phyloP scores from a whole-genome alignment of 2,888 invertebrate species.

The Thecocarcelia acutangulata region DNA sequence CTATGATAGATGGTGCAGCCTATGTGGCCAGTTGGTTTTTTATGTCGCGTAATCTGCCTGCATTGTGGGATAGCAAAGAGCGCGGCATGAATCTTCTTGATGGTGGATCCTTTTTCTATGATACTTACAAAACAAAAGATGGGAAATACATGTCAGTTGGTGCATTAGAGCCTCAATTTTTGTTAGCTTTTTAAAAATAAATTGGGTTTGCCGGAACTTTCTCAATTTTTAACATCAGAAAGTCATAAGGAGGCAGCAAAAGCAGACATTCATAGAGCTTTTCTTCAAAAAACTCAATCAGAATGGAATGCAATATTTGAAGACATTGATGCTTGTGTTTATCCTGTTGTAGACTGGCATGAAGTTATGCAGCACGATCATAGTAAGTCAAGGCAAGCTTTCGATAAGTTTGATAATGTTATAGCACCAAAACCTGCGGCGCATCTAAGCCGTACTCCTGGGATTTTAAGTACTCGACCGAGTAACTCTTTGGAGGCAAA shows the following conservation, averaged over 20 bases:
- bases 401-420: slow-evolving; percentile 82
- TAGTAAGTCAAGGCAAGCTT: slow-evolving; percentile 85
- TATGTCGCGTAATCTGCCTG: slow-evolving; percentile 84
- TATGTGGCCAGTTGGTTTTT: slow-evolving; percentile 95
- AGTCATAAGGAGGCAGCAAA: slow-evolving; percentile 82
- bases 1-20: slow-evolving; percentile 95
- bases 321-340: slow-evolving; percentile 94
- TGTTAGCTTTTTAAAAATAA: slow-evolving; percentile 87
- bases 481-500: slow-evolving; percentile 24
- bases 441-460: slow-evolving; percentile 89
- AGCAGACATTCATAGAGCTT: slow-evolving; percentile 85
- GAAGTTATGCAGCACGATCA: slow-evolving; percentile 87
- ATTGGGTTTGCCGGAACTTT: slow-evolving; percentile 83
- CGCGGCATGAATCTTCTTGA: slow-evolving; percentile 93
- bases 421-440: slow-evolving; percentile 90
- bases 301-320: slow-evolving; percentile 93
- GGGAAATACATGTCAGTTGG: slow-evolving; percentile 95
- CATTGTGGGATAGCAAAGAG: slow-evolving; percentile 83
- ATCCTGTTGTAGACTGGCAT: slow-evolving; percentile 90
- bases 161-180: slow-evolving; percentile 96
- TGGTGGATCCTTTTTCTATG: slow-evolving; percentile 92
- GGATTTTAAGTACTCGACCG: slow-evolving; percentile 72
- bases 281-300: slow-evolving; percentile 89
- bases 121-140: slow-evolving; percentile 95
- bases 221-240: slow-evolving; percentile 83